These are phyloP conservation scores for Leptocoma aspasia DNA, from an alignment of 2,113 vertebrate species.

Conservation along the genomic window DNA sequence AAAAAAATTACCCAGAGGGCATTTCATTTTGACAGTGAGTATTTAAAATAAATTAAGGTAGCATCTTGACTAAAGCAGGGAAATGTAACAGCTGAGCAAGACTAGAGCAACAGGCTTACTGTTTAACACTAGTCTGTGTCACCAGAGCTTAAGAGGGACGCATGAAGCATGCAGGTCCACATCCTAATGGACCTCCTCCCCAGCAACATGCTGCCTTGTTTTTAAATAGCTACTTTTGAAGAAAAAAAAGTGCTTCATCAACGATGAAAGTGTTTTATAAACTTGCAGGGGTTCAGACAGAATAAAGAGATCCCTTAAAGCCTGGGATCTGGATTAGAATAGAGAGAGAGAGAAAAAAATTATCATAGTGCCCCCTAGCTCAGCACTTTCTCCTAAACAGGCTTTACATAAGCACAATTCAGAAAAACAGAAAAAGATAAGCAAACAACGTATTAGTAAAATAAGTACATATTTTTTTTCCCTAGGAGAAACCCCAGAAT, in stretches of 20 bases:
- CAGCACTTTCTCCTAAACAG: neutral
- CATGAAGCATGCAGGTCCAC: neutral
- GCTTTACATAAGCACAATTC: neutral
- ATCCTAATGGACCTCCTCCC: neutral
- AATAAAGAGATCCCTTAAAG: neutral
- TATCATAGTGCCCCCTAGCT: too few relatives aligned
- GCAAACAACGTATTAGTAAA: neutral
- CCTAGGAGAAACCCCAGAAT: accelerated
- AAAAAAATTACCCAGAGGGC: neutral
- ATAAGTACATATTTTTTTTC: accelerated
- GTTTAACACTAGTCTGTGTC: neutral
- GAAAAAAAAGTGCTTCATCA: neutral
- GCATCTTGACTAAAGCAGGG: neutral
- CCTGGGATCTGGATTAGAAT: neutral
- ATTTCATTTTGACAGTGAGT: neutral
- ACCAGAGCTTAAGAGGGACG: neutral
- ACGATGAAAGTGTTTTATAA: neutral
- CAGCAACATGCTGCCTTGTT: neutral
- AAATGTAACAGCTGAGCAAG: neutral
- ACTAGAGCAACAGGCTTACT: neutral
- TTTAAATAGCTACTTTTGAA: neutral
- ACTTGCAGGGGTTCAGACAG: neutral
- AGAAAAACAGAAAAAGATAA: neutral
- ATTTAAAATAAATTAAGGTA: neutral
- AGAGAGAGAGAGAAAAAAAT: neutral